These are phyloP conservation scores for Hapalemur alaotrensis DNA, from an alignment of 2,797 vertebrate genomes.

Conservation along the genomic window DNA sequence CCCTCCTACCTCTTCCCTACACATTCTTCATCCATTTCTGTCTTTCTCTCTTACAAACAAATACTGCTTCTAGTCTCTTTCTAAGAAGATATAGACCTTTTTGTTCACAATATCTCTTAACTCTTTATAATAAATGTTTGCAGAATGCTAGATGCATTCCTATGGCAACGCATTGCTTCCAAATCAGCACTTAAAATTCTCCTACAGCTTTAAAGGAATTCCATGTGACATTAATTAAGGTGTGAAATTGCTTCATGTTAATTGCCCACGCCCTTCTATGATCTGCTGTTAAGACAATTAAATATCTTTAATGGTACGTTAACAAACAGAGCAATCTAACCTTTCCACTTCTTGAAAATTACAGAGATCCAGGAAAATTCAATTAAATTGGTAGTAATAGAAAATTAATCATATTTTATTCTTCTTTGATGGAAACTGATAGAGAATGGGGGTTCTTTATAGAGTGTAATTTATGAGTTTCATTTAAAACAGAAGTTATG, in stretches of 20 bases:
- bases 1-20: background rate
- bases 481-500: background rate
- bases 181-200: conserved; percentile 51
- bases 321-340: conserved; percentile 53
- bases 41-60: background rate
- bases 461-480: background rate
- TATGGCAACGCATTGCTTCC: conserved; percentile 34
- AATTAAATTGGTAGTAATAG: conserved; percentile 37
- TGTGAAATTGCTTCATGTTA: conserved; percentile 76
- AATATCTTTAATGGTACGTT: conserved; percentile 64
- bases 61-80: conserved; percentile 16
- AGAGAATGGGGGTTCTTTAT: background rate
- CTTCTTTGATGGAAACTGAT: conserved; percentile 27
- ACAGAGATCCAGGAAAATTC: conserved; percentile 14
- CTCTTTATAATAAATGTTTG: conserved; percentile 37
- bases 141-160: background rate
- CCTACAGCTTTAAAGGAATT: conserved; percentile 12
- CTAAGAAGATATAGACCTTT: conserved; percentile 32
- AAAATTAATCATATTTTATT: conserved; percentile 50
- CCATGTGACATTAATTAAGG: conserved; percentile 71
- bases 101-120: background rate
- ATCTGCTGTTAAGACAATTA: conserved; percentile 78
- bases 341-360: conserved; percentile 49
- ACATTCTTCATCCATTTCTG: background rate
- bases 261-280: conserved; percentile 69